Base-by-base conservation (phyloP, 2,797 vertebrate genomes). In the Catamblyrhynchus diadema region DNA sequence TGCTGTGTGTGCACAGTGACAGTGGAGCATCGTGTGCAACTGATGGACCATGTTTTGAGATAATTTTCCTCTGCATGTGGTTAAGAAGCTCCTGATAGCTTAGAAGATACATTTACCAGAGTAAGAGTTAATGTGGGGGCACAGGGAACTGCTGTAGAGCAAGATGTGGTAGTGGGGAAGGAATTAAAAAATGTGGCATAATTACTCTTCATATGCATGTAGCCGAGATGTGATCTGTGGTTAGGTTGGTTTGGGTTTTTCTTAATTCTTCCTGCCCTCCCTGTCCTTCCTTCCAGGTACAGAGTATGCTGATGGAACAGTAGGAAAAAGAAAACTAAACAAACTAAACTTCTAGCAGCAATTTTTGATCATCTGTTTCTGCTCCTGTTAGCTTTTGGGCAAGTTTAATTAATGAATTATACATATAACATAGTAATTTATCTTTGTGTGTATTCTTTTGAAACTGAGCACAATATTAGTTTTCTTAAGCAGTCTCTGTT, bases 61-160 rank as follows among this genome's bases (percentile, higher is more conserved):
- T 20, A 0, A 7, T 48, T 81, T 79, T 75, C 16, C 21, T 84
- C 7, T n/a, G 28, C 66, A 21, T 0, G 0, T 61, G 16, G 15
- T 70, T 66, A 35, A 64, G 60, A 70, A 50, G 25, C 12, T 77
- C n/a, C 9, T 42, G 37, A 11, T 45, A 72, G 12, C 12, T 74
- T 64, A 48, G 23, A 73, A 18, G 48, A 48, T 54, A 14, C 8
- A 3, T 79, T 90, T 88, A 48, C 33, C n/a, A 44, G 70, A 33
- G 3, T 42, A 27, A 44, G 17, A 73, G 37, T 86, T 69, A 35
- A 32, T 86, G 9, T 69, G 8, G 37, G 37, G 30, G 5, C 17
- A 14, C 37, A n/a, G 48, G 25, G 35, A 70, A 3, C 57, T 66
- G 12, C 30, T 71, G 12, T 60, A 44, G 65, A 37, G 23, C 35